Percentiles rank a stretch among this genome's conserved stretches.
Conservation (phyloP, 1,140 invertebrate species). For the Macrocentrus cingulum region DNA sequence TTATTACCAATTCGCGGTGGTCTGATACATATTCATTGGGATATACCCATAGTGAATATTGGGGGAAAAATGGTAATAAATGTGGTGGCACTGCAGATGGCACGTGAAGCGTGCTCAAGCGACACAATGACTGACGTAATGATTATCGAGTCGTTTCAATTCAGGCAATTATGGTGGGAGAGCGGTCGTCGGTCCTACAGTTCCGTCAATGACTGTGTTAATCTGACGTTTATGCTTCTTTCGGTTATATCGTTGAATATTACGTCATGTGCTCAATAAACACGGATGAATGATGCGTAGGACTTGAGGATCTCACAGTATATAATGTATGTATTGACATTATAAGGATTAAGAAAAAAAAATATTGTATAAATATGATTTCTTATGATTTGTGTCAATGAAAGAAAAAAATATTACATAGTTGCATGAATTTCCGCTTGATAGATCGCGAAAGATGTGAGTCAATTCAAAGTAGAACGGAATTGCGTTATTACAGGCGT, state of each 20-base stretch:
- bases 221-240: constrained; percentile 15
- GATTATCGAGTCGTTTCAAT: constrained; percentile 49
- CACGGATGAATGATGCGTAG: neutral
- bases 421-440: constrained; percentile 9
- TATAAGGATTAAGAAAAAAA: neutral
- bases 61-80: neutral
- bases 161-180: constrained; percentile 53
- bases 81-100: neutral
- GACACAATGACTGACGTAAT: constrained; percentile 34
- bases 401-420: constrained; percentile 2
- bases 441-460: constrained; percentile 5
- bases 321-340: neutral
- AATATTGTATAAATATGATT: neutral
- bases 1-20: neutral
- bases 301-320: neutral
- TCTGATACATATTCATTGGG: neutral
- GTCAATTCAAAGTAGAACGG: constrained; percentile 27
- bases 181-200: constrained; percentile 23
- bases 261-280: constrained; percentile 16
- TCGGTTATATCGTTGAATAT: neutral
- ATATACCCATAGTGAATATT: too few relatives aligned
- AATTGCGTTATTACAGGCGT: constrained; percentile 23
- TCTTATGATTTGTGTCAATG: neutral
- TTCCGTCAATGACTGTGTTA: constrained; percentile 20
- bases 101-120: neutral